Percentiles rank a stretch among this genome's conserved stretches.
These are phyloP conservation scores for Typhlichthys subterraneus DNA, from an alignment of 2,797 vertebrate genomes.

Conservation along the genomic window DNA sequence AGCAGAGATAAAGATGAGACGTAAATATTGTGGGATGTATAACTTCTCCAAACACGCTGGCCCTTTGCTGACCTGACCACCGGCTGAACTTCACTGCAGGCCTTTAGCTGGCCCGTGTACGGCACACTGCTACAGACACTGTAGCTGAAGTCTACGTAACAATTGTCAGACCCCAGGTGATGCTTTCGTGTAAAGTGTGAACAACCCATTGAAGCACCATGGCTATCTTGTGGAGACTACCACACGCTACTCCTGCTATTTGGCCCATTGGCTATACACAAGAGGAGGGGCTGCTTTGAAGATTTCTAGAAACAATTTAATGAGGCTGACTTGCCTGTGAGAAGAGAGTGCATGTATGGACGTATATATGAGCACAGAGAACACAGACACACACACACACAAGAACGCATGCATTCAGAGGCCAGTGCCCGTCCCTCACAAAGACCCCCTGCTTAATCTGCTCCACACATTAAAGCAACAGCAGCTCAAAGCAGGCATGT, in stretches of 20 bases:
- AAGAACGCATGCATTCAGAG: constrained; percentile 8
- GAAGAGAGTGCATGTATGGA: constrained; percentile 14
- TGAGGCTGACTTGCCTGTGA: constrained; percentile 52
- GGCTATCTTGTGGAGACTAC: constrained; percentile 32
- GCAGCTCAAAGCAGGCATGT: constrained; percentile 69
- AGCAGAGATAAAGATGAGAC: constrained; percentile 10
- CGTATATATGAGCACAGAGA: constrained; percentile 1
- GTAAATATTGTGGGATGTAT: constrained; percentile 16
- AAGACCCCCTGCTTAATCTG: constrained; percentile 62
- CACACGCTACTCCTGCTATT: constrained; percentile 28
- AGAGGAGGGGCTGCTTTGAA: constrained; percentile 29
- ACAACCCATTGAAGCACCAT: constrained; percentile 55
- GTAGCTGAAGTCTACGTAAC: constrained; percentile 21
- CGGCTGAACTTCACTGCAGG: constrained; percentile 49
- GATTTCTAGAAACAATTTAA: constrained; percentile 47
- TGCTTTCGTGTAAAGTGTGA: constrained; percentile 53
- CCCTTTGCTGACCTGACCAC: constrained; percentile 46
- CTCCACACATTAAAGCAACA: constrained; percentile 63
- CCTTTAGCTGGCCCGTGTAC: constrained; percentile 16
- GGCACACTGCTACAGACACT: constrained; percentile 12
- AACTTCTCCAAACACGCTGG: constrained; percentile 35
- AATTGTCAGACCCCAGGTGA: constrained; percentile 48
- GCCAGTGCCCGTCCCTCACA: constrained; percentile 51
- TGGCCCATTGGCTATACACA: constrained; percentile 39
- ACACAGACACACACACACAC: constrained; percentile 15